A percentile compares a stretch with the other conserved stretches of the same genome.
These are phyloP conservation scores for Lasius fuliginosus DNA, from an alignment of 2,888 invertebrate species.

Conservation along the genomic window DNA sequence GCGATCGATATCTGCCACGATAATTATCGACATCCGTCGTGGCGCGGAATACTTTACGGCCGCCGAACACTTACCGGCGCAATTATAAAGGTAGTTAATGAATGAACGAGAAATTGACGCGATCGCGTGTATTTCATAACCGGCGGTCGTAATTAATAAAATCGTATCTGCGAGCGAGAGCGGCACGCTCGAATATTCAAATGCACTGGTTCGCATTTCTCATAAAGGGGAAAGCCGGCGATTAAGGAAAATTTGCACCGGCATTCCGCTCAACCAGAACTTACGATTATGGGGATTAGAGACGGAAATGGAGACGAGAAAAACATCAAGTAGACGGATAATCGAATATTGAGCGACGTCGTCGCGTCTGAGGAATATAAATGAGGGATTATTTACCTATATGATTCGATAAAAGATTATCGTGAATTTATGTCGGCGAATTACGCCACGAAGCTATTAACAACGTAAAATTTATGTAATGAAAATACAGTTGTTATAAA, in stretches of 20 bases:
- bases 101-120: constrained; percentile 74
- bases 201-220: constrained; percentile 54
- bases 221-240: constrained; percentile 51
- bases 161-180: constrained; percentile 59
- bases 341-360: constrained; percentile 23
- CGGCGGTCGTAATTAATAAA: constrained; percentile 73
- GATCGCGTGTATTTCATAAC: constrained; percentile 67
- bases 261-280: constrained; percentile 13
- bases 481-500: constrained; percentile 7
- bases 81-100: constrained; percentile 74
- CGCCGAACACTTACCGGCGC: constrained; percentile 66
- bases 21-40: constrained; percentile 72
- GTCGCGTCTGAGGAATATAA: constrained; percentile 12
- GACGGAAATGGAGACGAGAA: constrained; percentile 44
- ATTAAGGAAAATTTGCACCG: constrained; percentile 50
- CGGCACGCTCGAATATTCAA: constrained; percentile 46
- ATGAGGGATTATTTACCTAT: constrained; percentile 38
- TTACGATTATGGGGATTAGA: constrained; percentile 27
- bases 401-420: constrained; percentile 40
- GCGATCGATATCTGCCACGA: constrained; percentile 72
- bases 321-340: constrained; percentile 21
- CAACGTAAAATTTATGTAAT: constrained; percentile 12
- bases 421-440: constrained; percentile 24
- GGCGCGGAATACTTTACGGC: constrained; percentile 70
- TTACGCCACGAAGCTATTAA: neutral